Evolutionary conservation across 2,888 invertebrate genomes (phyloP), one percentile per base, ranked within the genome.

Genomic region (Hyles lineata): DNA sequence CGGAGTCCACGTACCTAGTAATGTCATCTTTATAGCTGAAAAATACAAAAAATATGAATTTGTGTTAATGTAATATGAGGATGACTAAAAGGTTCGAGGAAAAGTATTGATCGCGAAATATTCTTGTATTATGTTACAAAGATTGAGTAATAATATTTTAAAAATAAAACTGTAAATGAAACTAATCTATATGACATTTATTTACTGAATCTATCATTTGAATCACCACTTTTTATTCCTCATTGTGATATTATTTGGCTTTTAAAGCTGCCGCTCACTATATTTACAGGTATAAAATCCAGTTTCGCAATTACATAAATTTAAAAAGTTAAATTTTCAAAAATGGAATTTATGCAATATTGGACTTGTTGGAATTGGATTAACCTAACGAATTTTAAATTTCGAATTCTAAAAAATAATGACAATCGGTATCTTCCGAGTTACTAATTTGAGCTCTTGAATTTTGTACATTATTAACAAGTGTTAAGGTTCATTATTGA

Each of bases 1-100:
- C 23, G 6, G 6, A 50, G 43, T 76, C 74, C 43, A 80, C 92
- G 76, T 92, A 93, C 93, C 90, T 92, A 89, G 90, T 89, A 80
- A 93, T 91, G 81, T 87, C 92, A 81, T 93, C 89, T 88, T 92
- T 92, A 84, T 87, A 91, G 89, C 93, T 93, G 93, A 77, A 92
- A 89, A 70, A 89, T 80, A 87, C 76, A 87, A 85, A 81, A 79
- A 77, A 71, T 79, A 76, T 79, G 70, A 78, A 76, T 79, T 79
- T 35, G 77, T 70, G 52, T 74, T 59, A 73, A 76, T 70, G 19
- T 70, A 23, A 23, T 4, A n/a, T 7, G 4, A 63, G n/a, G n/a
- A n/a, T n/a, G n/a, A n/a, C n/a, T n/a, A n/a, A n/a, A 15, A 19
- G 19, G n/a, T 0, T 17, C 32, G 9, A 29, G 15, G 23, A 63